Evolutionary conservation across 2,888 invertebrate genomes (phyloP), one percentile per base, ranked within the genome.

Genomic region (Melipona beecheii): DNA sequence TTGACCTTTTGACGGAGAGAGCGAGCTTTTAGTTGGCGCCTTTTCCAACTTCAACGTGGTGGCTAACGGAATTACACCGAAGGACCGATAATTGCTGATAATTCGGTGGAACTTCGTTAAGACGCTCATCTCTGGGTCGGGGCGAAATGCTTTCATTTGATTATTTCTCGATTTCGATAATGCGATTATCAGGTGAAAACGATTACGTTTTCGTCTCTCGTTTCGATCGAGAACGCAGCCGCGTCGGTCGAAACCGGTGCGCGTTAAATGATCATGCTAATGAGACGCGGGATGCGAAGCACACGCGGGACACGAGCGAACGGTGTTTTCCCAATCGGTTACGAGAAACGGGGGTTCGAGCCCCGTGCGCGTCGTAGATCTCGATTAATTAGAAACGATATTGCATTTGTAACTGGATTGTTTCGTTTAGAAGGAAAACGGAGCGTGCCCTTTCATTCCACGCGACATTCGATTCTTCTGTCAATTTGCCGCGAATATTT

Each of bases 71-170:
- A 93, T 94, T 94, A 94, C 91, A 90, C 89, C 91, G 92, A 92
- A 94, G 92, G 92, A 92, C 92, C 93, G 94, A 94, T 94, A 94
- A 94, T 94, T 94, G 93, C 94, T 94, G 94, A 93, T 94, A 94
- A 94, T 94, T 94, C 92, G 90, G 87, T 90, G 91, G 89, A 94
- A 94, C 93, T 93, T 94, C 91, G 93, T 94, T 94, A 94, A 94
- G 94, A 94, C 92, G 94, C 92, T 94, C 94, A 94, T 94, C 94
- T 94, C 94, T 94, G 91, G 86, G 89, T 84, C 82, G 86, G 86
- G 88, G 87, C 90, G 92, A 93, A 93, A 94, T 93, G 92, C 92
- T 93, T 93, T 94, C 92, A 94, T 94, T 94, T 91, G 92, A 94
- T 94, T 94, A 94, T 92, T 91, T 88, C 92, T 93, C 94, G 91